Evolutionary conservation across 2,797 vertebrate species (phyloP), one percentile per base, ranked within the genome.

Genomic region (Pseudomugil tenellus): DNA sequence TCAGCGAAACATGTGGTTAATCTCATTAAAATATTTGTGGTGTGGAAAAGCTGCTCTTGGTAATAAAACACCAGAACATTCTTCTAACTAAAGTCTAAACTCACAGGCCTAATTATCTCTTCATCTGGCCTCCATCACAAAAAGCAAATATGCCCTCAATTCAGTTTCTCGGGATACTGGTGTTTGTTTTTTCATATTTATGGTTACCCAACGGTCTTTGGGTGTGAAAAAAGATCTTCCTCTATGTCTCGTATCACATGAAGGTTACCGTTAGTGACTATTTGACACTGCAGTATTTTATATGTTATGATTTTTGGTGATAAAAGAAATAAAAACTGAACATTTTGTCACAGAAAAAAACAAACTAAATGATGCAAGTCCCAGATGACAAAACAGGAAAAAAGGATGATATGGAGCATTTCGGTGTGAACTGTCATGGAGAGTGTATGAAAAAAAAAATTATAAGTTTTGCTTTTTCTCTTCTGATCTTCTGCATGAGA

Each of bases 21-120:
- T 74, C 41, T 77, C 64, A 72, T 81, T 84, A 70, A 87, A 81
- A 63, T 72, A 67, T 54, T 80, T 59, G 62, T 31, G 51, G 57
- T 72, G 71, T 37, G 59, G 26, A 70, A 74, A 76, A 74, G 48
- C 62, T 81, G 70, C 63, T 77, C 3, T 13, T 57, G 9, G 54
- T 48, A 61, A 72, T 79, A 69, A 89, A 86, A 77, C 63, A 52
- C 58, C 67, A 68, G 54, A 76, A 76, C 66, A 76, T 75, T 85
- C 46, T 57, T 65, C 26, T 2, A 48, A 79, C 57, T 61, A 68
- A 70, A 74, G 31, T 72, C 73, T 28, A 76, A 48, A 73, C 72
- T 76, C 60, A 32, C 55, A 57, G 66, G 43, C 54, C 59, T 78
- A 46, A 73, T 68, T 68, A 81, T 78, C 75, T 53, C 53, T 63